Evolutionary conservation across 2,888 invertebrate species (phyloP).

Genomic region (Gerris lacustris): DNA sequence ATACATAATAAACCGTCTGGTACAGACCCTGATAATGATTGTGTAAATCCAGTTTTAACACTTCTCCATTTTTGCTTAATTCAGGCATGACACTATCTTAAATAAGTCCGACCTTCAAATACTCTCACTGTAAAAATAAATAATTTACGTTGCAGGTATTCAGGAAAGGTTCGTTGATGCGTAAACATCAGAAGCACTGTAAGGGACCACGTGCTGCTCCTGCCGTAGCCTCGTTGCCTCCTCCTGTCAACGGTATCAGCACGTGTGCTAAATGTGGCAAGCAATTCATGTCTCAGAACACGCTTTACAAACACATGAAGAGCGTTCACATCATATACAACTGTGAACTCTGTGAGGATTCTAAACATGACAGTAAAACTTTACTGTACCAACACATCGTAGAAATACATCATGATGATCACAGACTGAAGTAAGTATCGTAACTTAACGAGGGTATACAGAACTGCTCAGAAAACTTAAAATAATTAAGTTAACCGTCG

Average conservation of each 20-base stretch:
- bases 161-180: constrained; percentile 43
- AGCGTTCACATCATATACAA: constrained; percentile 44
- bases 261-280: constrained; percentile 45
- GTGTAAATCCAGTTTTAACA: too few species aligned
- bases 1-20: too few species aligned
- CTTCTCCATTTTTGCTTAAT: too few species aligned
- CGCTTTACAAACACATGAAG: constrained; percentile 43
- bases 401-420: constrained; percentile 41
- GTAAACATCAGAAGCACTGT: constrained; percentile 48
- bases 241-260: constrained; percentile 33
- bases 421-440: constrained; percentile 35
- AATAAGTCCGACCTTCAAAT: too few species aligned
- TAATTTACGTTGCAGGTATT: constrained; percentile 32
- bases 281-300: constrained; percentile 42
- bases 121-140: too few species aligned
- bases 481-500: too few species aligned
- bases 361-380: constrained; percentile 44
- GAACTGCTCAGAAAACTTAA: too few species aligned
- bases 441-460: too few species aligned
- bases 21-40: too few species aligned
- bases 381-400: constrained; percentile 45
- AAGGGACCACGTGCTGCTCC: constrained; percentile 33
- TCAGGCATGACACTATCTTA: too few species aligned
- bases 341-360: constrained; percentile 44
- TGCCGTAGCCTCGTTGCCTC: constrained; percentile 24